Percentiles rank a stretch among this genome's conserved stretches.
These are phyloP conservation scores for Tipula helvola DNA, from an alignment of 2,888 invertebrate genomes.

Conservation along the genomic window DNA sequence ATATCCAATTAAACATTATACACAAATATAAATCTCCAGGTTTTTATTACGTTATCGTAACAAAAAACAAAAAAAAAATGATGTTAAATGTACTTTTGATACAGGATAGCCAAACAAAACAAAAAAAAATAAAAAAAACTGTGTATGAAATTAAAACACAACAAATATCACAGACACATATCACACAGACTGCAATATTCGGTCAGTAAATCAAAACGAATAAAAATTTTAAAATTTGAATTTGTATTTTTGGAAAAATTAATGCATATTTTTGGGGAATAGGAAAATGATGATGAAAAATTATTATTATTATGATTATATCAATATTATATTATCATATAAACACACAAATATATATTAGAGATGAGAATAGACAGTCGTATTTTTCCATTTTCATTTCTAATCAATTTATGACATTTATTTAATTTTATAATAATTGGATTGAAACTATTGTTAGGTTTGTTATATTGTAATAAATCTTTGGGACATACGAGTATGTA, in stretches of 20 bases:
- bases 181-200: not conserved
- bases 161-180: not conserved
- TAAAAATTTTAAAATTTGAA: not conserved
- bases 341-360: not conserved
- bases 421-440: constrained; percentile 4
- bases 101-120: not conserved
- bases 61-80: not conserved
- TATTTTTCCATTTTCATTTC: not conserved
- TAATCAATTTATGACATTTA: constrained; percentile 4
- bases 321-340: not conserved
- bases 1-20: not conserved
- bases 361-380: not conserved
- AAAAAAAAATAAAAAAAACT: not conserved
- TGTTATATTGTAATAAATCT: not conserved
- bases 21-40: not conserved
- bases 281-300: not conserved
- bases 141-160: not conserved
- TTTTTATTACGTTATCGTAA: not conserved
- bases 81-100: too few relatives aligned
- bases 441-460: not conserved
- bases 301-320: constrained; percentile 4
- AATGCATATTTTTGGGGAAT: not conserved
- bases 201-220: not conserved
- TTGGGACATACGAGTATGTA: not conserved
- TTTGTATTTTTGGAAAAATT: not conserved